A percentile compares a stretch with the other conserved stretches of the same genome.
These are phyloP conservation scores for Heliothis peltigera DNA, from an alignment of 2,888 invertebrate genomes.

Conservation along the genomic window DNA sequence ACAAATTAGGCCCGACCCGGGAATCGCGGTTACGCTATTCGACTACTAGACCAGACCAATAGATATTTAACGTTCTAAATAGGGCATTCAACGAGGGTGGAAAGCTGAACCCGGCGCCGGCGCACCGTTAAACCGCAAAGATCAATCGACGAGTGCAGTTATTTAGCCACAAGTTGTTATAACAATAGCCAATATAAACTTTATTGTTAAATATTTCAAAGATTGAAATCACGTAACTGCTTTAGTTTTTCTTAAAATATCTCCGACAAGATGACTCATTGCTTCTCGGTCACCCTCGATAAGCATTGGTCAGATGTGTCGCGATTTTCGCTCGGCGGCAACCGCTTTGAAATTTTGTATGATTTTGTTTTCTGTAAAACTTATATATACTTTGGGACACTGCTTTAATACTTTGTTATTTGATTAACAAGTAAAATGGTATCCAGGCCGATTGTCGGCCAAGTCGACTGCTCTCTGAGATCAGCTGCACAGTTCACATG, in stretches of 20 bases:
- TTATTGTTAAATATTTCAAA: slow-evolving; percentile 1
- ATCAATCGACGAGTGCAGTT: neutral
- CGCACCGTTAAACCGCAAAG: neutral
- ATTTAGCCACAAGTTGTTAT: neutral
- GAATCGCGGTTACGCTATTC: too few relatives aligned
- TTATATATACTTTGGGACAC: too few relatives aligned
- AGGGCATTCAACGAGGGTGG: neutral
- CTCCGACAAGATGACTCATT: slow-evolving; percentile 64
- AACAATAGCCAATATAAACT: slow-evolving; percentile 8
- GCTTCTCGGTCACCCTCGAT: slow-evolving; percentile 58
- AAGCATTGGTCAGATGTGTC: slow-evolving; percentile 29
- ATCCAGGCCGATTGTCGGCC: too few relatives aligned
- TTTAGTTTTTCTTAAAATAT: slow-evolving; percentile 58
- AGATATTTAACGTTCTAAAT: neutral
- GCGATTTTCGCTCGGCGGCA: too few relatives aligned
- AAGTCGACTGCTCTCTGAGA: too few relatives aligned
- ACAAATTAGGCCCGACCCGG: too few relatives aligned
- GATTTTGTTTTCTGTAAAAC: too few relatives aligned
- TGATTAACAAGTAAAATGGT: too few relatives aligned
- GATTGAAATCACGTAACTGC: slow-evolving; percentile 17
- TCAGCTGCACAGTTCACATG: too few relatives aligned
- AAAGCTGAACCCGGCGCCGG: neutral
- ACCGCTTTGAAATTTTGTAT: neutral
- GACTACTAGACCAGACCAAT: too few relatives aligned
- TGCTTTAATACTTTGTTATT: too few relatives aligned